Percentiles rank a stretch among this genome's conserved stretches.
Evolutionary conservation across 2,888 invertebrate genomes (phyloP).

Genomic region (Drosophila macrospina): DNA sequence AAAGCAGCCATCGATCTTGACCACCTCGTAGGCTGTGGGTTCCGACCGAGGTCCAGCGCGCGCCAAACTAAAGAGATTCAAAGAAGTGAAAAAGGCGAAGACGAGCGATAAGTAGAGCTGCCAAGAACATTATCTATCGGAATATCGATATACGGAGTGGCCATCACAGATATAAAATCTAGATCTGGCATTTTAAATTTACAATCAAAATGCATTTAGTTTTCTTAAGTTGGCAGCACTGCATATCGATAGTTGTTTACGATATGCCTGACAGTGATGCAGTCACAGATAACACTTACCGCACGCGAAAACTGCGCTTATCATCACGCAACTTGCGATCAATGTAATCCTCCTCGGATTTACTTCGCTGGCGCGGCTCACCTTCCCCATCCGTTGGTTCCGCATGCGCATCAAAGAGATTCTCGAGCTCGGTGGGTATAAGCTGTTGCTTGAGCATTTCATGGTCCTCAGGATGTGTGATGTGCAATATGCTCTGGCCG

Average conservation of each 20-base stretch:
- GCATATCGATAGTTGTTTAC: background rate
- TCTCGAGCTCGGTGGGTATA: conserved; percentile 86
- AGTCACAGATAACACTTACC: conserved; percentile 71
- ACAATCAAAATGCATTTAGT: background rate
- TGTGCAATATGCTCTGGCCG: conserved; percentile 92
- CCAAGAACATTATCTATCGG: background rate
- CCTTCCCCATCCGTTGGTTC: conserved; percentile 86
- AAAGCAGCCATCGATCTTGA: conserved; percentile 89
- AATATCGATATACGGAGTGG: background rate
- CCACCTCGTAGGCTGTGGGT: conserved; percentile 89
- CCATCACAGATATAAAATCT: background rate
- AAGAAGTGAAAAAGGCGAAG: background rate
- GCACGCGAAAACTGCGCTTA: conserved; percentile 87
- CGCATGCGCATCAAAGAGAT: conserved; percentile 83
- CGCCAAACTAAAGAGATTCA: conserved; percentile 85
- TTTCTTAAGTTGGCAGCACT: background rate
- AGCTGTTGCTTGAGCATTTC: conserved; percentile 89
- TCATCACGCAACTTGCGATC: conserved; percentile 85
- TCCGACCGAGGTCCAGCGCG: conserved; percentile 91
- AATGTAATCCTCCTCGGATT: conserved; percentile 83
- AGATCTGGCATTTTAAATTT: background rate
- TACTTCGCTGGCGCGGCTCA: conserved; percentile 86
- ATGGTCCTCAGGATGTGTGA: conserved; percentile 93
- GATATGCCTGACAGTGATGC: background rate
- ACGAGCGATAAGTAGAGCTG: conserved; percentile 3